Evolutionary conservation across 1,140 invertebrate genomes (phyloP).

Genomic region (Physella acuta): DNA sequence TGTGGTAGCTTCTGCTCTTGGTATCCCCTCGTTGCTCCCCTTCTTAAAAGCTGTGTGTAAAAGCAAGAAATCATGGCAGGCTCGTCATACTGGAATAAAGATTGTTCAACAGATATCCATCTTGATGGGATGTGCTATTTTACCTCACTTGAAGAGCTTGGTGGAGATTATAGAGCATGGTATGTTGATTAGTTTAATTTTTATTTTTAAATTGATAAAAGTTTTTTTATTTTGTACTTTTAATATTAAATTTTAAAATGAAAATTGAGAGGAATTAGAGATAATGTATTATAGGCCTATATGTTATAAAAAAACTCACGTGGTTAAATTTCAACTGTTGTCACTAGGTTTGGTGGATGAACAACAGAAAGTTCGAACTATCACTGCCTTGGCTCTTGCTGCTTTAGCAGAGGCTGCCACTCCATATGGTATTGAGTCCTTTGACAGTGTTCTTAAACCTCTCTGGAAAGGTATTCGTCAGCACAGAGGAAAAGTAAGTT

Average conservation of each 20-base stretch:
- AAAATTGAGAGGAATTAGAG: too few relatives aligned
- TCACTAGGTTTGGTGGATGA: conserved; percentile 71
- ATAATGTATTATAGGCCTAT: too few relatives aligned
- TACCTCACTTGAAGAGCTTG: conserved; percentile 95
- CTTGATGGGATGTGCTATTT: conserved; percentile 98
- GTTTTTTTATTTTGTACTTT: too few relatives aligned
- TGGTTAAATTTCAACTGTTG: too few relatives aligned
- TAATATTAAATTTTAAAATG: too few relatives aligned
- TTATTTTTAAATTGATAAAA: too few relatives aligned
- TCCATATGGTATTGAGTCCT: conserved; percentile 99
- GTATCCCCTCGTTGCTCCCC: conserved; percentile 95
- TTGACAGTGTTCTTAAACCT: conserved; percentile 98
- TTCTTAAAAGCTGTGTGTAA: conserved; percentile 99
- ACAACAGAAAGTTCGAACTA: conserved; percentile 84
- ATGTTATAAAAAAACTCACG: too few relatives aligned
- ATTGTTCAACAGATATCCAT: conserved; percentile 99
- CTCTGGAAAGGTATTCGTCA: conserved; percentile 99
- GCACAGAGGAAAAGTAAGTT: conserved; percentile 83
- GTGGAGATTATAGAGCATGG: conserved; percentile 99
- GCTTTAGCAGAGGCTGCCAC: conserved; percentile 94
- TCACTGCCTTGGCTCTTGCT: conserved; percentile 97
- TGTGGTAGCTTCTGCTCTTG: conserved; percentile 96
- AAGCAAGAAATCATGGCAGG: conserved; percentile 99
- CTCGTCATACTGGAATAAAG: conserved; percentile 97
- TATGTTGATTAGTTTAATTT: conserved; percentile 48